phyloP scores from a whole-genome alignment of 2,888 invertebrate species.

The Alcis repandata region DNA sequence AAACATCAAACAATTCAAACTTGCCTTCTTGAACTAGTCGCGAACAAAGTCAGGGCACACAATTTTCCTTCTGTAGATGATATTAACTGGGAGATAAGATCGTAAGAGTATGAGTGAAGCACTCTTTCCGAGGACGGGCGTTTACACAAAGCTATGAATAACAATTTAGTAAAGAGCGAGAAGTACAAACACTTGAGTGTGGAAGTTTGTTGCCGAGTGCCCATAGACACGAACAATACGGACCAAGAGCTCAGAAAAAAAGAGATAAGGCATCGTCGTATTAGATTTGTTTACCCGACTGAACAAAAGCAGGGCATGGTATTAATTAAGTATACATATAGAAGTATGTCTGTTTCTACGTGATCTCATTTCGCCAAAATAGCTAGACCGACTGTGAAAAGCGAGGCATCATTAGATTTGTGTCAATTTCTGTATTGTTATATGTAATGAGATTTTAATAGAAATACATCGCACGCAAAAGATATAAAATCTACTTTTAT shows the following conservation, averaged over 20 bases:
- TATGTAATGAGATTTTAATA: too few species aligned
- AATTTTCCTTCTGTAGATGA: conserved; percentile 73
- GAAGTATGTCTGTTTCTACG: too few species aligned
- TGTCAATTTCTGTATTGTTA: too few species aligned
- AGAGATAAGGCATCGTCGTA: conserved; percentile 12
- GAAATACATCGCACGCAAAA: too few species aligned
- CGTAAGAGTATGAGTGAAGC: conserved; percentile 72
- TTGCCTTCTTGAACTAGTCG: conserved; percentile 61
- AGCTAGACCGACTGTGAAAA: too few species aligned
- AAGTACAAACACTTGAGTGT: conserved; percentile 82
- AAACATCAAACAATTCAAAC: conserved; percentile 48
- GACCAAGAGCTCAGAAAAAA: conserved; percentile 70
- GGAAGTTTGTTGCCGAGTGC: conserved; percentile 83
- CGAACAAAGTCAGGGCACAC: conserved; percentile 68
- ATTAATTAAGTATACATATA: too few species aligned
- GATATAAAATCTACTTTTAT: too few species aligned
- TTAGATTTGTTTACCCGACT: background rate
- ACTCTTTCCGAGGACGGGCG: conserved; percentile 77
- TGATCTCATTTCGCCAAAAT: too few species aligned
- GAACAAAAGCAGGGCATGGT: too few species aligned
- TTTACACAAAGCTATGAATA: conserved; percentile 85
- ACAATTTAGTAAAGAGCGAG: conserved; percentile 84
- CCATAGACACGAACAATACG: conserved; percentile 82
- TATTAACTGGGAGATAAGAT: conserved; percentile 69
- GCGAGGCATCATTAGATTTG: too few species aligned